A percentile compares a stretch with the other conserved stretches of the same genome.
Evolutionary conservation across 1,140 invertebrate genomes (phyloP).

Genomic region (Cydia amplana): DNA sequence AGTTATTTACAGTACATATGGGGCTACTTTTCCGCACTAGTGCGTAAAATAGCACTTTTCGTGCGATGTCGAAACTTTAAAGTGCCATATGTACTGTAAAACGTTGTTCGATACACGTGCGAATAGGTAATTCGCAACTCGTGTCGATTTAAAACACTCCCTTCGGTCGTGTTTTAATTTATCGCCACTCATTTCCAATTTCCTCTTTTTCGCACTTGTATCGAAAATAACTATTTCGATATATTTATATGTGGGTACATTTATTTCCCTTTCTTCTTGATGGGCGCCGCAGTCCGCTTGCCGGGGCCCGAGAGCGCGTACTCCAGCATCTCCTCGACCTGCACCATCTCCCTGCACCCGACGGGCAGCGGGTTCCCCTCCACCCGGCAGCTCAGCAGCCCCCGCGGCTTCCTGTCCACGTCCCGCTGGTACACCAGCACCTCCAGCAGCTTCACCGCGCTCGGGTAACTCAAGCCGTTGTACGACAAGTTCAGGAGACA

Average conservation of each 20-base stretch:
- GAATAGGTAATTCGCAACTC: too few species aligned
- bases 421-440: constrained; percentile 52
- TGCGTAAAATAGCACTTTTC: too few species aligned
- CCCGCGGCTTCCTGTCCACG: constrained; percentile 48
- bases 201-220: too few species aligned
- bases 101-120: too few species aligned
- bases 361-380: constrained; percentile 62
- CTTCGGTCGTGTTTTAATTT: too few species aligned
- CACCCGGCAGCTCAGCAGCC: constrained; percentile 55
- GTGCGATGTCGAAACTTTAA: too few species aligned
- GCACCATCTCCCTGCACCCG: constrained; percentile 46
- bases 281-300: background rate
- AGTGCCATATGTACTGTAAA: too few species aligned
- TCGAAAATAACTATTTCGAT: too few species aligned
- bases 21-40: too few species aligned
- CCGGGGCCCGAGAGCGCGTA: background rate
- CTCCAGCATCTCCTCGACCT: constrained; percentile 52
- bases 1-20: too few species aligned
- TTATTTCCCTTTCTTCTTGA: background rate
- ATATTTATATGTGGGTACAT: background rate
- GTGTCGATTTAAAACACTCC: too few species aligned
- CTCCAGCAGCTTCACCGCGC: constrained; percentile 48
- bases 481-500: constrained; percentile 58
- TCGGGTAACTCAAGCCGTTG: constrained; percentile 55
- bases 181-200: too few species aligned